Evolutionary conservation across 2,113 vertebrate genomes (phyloP), one percentile per base, ranked within the genome.

Genomic region (Collichthys lucidus): DNA sequence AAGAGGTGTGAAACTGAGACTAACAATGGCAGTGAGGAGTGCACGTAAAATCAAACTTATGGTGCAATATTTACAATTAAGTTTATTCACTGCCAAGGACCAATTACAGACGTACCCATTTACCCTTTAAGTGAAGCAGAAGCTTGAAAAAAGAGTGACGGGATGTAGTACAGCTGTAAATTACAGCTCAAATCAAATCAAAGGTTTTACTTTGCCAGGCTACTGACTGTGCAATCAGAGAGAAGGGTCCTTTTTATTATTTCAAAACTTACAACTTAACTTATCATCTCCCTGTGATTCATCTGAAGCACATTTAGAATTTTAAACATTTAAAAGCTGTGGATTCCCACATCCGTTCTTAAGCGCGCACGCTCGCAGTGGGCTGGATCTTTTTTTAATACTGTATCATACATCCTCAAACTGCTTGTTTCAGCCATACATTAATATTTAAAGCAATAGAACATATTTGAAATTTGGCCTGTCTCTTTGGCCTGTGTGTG

Each of bases 381-480:
- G 47, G 29, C 16, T 26, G 20, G 8, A 52, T 77, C 60, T 40
- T 46, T 42, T 42, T 77, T 8, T 72, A 64, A 60, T 80, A 80
- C 55, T 68, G 56, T 19, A 84, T 40, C 44, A 12, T 49, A 60
- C 52, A 55, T 49, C 46, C 22, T 56, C 35, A 72, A 68, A 84
- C 24, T 11, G 26, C 73, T 75, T 47, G 20, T 76, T 22, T 57
- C 11, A 44, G 72, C 20, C 56, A 42, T 55, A 62, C 55, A 82
- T 82, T 87, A 75, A 60, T 35, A 74, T 77, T 77, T 61, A 85
- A 79, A 64, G 66, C 49, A 61, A 47, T 12, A 60, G 35, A 61
- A 79, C 10, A 68, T 64, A 62, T 83, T 20, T 46, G 44, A 66
- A 49, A 74, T 53, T 60, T 70, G 31, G 31, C 40, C 44, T 20